These are phyloP conservation scores for Garrulus glandarius DNA, from an alignment of 2,797 vertebrate genomes.

Conservation along the genomic window DNA sequence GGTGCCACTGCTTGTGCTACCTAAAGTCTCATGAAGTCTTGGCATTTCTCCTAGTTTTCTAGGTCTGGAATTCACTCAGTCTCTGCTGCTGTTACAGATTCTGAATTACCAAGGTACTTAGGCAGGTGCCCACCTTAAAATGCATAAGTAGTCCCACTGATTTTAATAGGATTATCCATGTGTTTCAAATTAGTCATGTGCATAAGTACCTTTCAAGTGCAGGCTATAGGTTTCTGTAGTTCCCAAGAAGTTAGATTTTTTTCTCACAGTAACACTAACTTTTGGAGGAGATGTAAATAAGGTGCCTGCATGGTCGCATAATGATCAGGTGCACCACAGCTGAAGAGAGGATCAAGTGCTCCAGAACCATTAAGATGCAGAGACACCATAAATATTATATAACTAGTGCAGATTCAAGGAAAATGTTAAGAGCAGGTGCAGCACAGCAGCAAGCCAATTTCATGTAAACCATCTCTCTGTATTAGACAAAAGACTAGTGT, in stretches of 20 bases:
- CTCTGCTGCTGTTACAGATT: not conserved
- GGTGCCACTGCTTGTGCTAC: conserved; percentile 2
- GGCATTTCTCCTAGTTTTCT: conserved; percentile 18
- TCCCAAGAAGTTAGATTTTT: not conserved
- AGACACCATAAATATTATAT: not conserved
- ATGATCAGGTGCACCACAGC: not conserved
- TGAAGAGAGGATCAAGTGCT: not conserved
- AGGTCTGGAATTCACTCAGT: conserved; percentile 12
- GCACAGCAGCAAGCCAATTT: conserved; percentile 17
- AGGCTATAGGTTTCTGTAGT: not conserved
- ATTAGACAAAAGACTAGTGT: not conserved
- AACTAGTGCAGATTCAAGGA: not conserved
- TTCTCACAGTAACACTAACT: not conserved
- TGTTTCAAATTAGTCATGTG: not conserved
- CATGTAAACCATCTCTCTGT: not conserved
- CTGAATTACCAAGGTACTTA: conserved; percentile 20
- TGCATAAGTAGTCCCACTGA: not conserved
- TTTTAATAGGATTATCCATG: not conserved
- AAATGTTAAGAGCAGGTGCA: conserved; percentile 1
- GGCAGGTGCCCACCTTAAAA: conserved; percentile 29
- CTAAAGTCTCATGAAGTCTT: not conserved
- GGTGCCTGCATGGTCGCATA: not conserved
- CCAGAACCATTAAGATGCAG: not conserved
- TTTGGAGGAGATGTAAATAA: not conserved
- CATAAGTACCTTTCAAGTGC: not conserved